A percentile compares a stretch with the other conserved stretches of the same genome.
Evolutionary conservation across 2,113 vertebrate genomes (phyloP).

Genomic region (Psilopsiagon aymara): DNA sequence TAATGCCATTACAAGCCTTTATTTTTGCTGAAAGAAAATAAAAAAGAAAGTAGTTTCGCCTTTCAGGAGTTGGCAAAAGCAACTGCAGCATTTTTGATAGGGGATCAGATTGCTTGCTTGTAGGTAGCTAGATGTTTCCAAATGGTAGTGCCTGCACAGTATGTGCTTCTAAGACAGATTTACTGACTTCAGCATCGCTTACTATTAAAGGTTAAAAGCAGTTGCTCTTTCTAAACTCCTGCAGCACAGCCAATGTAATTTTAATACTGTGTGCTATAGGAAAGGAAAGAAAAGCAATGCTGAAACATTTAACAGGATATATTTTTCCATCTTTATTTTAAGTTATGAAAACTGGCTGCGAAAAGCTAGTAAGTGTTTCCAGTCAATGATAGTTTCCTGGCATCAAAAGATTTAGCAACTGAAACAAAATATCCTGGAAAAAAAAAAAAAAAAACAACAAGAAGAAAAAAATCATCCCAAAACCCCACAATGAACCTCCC

Average conservation of each 20-base stretch:
- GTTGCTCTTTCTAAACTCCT: conserved; percentile 65
- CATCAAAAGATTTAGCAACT: too few relatives aligned
- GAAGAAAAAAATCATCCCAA: neutral
- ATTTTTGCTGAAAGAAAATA: neutral
- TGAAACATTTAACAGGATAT: conserved; percentile 55
- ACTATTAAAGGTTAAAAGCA: conserved; percentile 68
- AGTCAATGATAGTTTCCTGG: conserved; percentile 71
- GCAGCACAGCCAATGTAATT: conserved; percentile 65
- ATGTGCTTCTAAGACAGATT: conserved; percentile 7
- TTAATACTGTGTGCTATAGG: conserved; percentile 41
- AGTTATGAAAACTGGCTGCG: conserved; percentile 72
- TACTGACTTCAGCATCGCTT: conserved; percentile 56
- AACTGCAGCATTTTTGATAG: neutral
- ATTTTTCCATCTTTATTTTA: conserved; percentile 70
- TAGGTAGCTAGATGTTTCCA: conserved; percentile 32
- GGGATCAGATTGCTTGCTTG: neutral
- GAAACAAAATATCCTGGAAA: too few relatives aligned
- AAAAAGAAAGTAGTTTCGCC: neutral
- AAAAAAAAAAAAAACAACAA: neutral
- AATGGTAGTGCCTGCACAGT: neutral
- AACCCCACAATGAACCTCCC: neutral
- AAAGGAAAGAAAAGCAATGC: conserved; percentile 59
- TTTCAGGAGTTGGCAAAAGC: neutral
- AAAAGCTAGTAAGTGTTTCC: conserved; percentile 69
- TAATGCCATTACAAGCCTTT: neutral